phyloP scores from a whole-genome alignment of 2,113 vertebrate species.

The Pipra filicauda region DNA sequence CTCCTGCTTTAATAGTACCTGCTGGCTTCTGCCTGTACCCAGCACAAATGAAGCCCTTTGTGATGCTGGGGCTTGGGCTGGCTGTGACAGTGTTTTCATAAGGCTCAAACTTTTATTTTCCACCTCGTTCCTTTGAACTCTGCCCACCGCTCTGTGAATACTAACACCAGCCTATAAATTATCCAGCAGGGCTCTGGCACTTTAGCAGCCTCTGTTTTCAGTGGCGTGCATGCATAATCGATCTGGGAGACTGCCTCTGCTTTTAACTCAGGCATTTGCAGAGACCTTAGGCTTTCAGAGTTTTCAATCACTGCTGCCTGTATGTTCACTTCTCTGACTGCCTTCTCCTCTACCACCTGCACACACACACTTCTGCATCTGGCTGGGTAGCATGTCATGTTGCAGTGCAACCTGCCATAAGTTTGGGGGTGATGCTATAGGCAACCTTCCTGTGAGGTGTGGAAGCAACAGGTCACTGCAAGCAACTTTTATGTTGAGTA shows the following conservation, averaged over 20 bases:
- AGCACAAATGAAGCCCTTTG: background rate
- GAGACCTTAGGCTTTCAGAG: slow-evolving; percentile 51
- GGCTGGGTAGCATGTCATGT: background rate
- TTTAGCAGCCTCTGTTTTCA: slow-evolving; percentile 59
- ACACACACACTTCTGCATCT: background rate
- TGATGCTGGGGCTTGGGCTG: background rate
- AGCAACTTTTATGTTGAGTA: background rate
- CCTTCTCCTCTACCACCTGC: background rate
- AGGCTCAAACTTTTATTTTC: slow-evolving; percentile 59
- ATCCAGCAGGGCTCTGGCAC: slow-evolving; percentile 67
- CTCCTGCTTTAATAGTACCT: background rate
- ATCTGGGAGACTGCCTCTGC: slow-evolving; percentile 62
- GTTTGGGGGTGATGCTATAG: background rate
- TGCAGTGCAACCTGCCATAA: background rate
- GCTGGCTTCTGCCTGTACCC: background rate
- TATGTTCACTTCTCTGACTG: background rate
- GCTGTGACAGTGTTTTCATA: slow-evolving; percentile 29
- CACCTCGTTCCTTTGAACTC: slow-evolving; percentile 68
- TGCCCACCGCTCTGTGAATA: slow-evolving; percentile 61
- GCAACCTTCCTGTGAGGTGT: background rate
- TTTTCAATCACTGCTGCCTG: background rate
- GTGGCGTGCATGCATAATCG: slow-evolving; percentile 67
- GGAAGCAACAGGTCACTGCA: background rate
- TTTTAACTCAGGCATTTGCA: slow-evolving; percentile 58
- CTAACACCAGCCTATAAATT: slow-evolving; percentile 71